Base-by-base conservation (phyloP, 1,140 invertebrate species). In the Caerostris darwini region DNA sequence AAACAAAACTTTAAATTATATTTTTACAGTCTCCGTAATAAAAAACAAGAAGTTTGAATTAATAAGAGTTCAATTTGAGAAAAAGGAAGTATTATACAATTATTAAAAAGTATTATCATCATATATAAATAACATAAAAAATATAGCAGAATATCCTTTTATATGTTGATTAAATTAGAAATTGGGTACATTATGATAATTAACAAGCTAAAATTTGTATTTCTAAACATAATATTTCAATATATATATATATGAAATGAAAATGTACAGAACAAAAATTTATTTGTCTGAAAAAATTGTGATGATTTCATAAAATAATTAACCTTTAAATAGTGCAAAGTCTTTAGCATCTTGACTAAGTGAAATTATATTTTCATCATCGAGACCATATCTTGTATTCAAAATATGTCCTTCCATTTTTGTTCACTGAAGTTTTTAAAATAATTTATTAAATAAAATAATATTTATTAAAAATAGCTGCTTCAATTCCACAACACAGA, bases 261-360 rank as follows among this genome's bases (percentile, higher is more conserved):
- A 81, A 4, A n/a, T 50, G 34, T n/a, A n/a, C 50, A 10, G 7
- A 81, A 81, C 71, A 81, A 81, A 81, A 2, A 12, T 12, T 64
- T 2, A 64, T 64, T 64, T 34, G 34, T 34, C 34, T 34, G 34
- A 34, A 34, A 34, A 34, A 34, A 34, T 34, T 34, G 34, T 34
- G 34, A 34, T 2, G 34, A 34, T 34, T 34, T 34, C 34, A 34
- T 34, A 34, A 83, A 7, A 50, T 7, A 17, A 14, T 6, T 81
- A 7, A 92, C 90, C 90, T 92, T 92, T 92, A 3, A 19, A 34
- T 12, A 92, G 56, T 4, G 90, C 90, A 67, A 34, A 92, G 85
- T 92, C 90, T 85, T 85, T 92, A 19, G 90, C 90, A 92, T 85
- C 90, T 69, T 92, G 50, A n/a, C 54, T 19, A 12, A 85, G 3